These are phyloP conservation scores for Plectrocnemia conspersa DNA, from an alignment of 1,140 invertebrate species.

Conservation along the genomic window DNA sequence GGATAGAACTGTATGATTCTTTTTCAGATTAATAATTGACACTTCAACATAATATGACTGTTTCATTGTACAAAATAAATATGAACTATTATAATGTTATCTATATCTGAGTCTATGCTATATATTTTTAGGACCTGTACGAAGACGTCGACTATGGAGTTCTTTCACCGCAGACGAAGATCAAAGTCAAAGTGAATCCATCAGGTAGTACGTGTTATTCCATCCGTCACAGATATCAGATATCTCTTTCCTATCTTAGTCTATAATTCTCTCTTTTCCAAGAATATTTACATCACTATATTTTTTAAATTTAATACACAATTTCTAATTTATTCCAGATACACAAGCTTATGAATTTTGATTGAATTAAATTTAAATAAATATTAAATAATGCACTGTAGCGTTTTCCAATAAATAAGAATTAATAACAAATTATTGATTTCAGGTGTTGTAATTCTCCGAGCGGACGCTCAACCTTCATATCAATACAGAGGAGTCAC, in stretches of 20 bases:
- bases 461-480: slow-evolving; percentile 69
- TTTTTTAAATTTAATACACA: too few relatives aligned
- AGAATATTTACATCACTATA: too few relatives aligned
- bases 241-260: not conserved
- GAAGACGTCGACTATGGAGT: slow-evolving; percentile 81
- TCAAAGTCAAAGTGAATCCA: slow-evolving; percentile 91
- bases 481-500: slow-evolving; percentile 52
- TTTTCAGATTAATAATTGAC: too few relatives aligned
- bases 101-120: too few relatives aligned
- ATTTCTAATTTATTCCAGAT: too few relatives aligned
- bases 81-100: slow-evolving; percentile 20
- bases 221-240: slow-evolving; percentile 7
- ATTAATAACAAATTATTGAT: not conserved
- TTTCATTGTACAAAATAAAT: not conserved
- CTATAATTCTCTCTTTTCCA: too few relatives aligned
- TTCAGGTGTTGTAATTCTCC: slow-evolving; percentile 74
- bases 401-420: too few relatives aligned
- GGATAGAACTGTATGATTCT: too few relatives aligned
- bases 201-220: slow-evolving; percentile 62
- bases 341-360: too few relatives aligned
- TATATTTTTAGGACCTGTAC: slow-evolving; percentile 78
- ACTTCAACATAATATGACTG: too few relatives aligned
- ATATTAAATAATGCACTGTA: too few relatives aligned
- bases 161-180: slow-evolving; percentile 76
- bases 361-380: too few relatives aligned